phyloP scores from a whole-genome alignment of 2,888 invertebrate species.

The Dorcus hopei region DNA sequence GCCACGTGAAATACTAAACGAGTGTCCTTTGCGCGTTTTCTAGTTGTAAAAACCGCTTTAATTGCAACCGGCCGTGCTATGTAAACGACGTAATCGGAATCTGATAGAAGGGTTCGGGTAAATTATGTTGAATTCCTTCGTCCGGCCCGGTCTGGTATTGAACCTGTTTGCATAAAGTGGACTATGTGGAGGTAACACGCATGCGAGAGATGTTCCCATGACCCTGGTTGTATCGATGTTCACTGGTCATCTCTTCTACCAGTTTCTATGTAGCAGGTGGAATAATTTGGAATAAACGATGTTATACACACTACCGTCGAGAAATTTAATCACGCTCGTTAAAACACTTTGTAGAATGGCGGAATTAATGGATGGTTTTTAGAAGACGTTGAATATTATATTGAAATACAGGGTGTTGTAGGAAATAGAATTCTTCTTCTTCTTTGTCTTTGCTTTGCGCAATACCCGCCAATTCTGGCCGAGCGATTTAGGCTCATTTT shows the following conservation, averaged over 20 bases:
- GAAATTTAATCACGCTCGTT: no score
- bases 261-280: conserved; percentile 13
- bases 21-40: neutral
- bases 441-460: no score
- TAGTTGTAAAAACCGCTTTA: neutral
- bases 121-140: conserved; percentile 7
- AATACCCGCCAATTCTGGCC: no score
- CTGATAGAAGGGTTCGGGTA: conserved; percentile 5
- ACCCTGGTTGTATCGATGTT: conserved; percentile 23
- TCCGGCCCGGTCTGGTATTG: conserved; percentile 16
- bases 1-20: neutral
- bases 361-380: no score
- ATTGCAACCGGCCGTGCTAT: neutral
- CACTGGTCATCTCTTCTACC: conserved; percentile 13
- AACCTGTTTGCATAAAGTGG: conserved; percentile 34
- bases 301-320: no score
- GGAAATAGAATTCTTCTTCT: no score
- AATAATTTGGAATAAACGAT: neutral
- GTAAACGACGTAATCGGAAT: conserved; percentile 4
- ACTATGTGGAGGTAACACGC: conserved; percentile 30
- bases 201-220: conserved; percentile 33
- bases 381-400: no score
- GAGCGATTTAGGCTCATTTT: no score
- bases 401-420: no score
- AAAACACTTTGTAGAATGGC: no score